A percentile compares a stretch with the other conserved stretches of the same genome.
phyloP scores from a whole-genome alignment of 2,888 invertebrate genomes.

The Callyntrura guangdongensis region DNA sequence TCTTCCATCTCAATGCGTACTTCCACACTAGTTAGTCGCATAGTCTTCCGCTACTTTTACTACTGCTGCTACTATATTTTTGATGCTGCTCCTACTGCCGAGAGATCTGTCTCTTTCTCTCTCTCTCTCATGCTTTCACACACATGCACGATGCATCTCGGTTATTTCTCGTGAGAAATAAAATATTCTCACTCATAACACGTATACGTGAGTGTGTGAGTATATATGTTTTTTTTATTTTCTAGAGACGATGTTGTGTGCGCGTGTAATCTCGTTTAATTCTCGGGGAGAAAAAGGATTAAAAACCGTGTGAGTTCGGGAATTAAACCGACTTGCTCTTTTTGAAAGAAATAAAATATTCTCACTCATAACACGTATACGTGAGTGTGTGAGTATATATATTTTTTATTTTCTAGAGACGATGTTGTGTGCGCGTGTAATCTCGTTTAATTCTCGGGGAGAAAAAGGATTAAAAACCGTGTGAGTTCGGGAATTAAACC shows the following conservation, averaged over 20 bases:
- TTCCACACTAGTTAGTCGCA: too few species aligned
- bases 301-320: conserved; percentile 14
- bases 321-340: neutral
- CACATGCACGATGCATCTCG: neutral
- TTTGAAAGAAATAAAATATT: conserved; percentile 31
- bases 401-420: neutral
- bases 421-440: neutral
- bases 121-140: too few species aligned
- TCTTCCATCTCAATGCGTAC: conserved; percentile 65
- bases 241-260: neutral
- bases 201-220: too few species aligned
- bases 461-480: conserved; percentile 6
- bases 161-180: conserved; percentile 31
- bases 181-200: conserved; percentile 14
- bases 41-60: too few species aligned
- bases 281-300: neutral
- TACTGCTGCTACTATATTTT: too few species aligned
- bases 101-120: too few species aligned
- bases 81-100: too few species aligned
- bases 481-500: conserved; percentile 20
- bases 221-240: neutral
- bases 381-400: too few species aligned
- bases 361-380: neutral
- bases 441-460: conserved; percentile 32
- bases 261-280: conserved; percentile 35